These are phyloP conservation scores for Lissocephala sabroskyi DNA, from an alignment of 2,888 invertebrate genomes.

Conservation along the genomic window DNA sequence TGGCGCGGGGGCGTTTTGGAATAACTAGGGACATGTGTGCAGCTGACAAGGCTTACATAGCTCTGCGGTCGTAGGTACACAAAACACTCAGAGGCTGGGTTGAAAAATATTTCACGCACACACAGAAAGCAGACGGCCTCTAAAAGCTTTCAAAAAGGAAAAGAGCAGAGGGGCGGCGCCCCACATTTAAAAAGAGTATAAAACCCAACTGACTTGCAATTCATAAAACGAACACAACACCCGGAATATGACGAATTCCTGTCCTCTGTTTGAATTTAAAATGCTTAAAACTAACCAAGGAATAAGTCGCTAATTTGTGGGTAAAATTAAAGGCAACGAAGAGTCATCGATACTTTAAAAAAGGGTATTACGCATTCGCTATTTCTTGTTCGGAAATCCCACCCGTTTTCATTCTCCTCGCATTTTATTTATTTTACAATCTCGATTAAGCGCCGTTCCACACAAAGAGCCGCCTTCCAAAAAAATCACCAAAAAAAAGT, in stretches of 20 bases:
- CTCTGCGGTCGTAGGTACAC: conserved; percentile 36
- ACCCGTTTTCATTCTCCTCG: not conserved
- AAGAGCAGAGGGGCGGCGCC: too few species aligned
- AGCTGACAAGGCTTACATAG: conserved; percentile 53
- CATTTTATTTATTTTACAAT: conserved; percentile 33
- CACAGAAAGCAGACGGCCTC: conserved; percentile 2
- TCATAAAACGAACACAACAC: too few species aligned
- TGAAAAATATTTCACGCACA: conserved; percentile 12
- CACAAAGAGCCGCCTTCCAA: too few species aligned
- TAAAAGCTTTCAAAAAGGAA: conserved; percentile 11
- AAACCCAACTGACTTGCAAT: too few species aligned
- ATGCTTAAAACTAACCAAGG: too few species aligned
- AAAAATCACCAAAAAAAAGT: conserved; percentile 27
- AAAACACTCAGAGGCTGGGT: conserved; percentile 4
- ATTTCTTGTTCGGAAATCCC: not conserved
- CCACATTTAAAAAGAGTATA: too few species aligned
- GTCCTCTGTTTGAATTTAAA: too few species aligned
- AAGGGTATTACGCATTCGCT: too few species aligned
- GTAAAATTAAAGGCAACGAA: too few species aligned
- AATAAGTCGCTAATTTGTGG: too few species aligned
- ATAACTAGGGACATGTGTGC: conserved; percentile 22
- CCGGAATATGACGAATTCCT: too few species aligned
- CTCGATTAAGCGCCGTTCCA: conserved; percentile 20
- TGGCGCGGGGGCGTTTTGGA: conserved; percentile 30
- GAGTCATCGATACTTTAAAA: too few species aligned